phyloP scores from a whole-genome alignment of 1,140 invertebrate species.

The Hestina assimilis region DNA sequence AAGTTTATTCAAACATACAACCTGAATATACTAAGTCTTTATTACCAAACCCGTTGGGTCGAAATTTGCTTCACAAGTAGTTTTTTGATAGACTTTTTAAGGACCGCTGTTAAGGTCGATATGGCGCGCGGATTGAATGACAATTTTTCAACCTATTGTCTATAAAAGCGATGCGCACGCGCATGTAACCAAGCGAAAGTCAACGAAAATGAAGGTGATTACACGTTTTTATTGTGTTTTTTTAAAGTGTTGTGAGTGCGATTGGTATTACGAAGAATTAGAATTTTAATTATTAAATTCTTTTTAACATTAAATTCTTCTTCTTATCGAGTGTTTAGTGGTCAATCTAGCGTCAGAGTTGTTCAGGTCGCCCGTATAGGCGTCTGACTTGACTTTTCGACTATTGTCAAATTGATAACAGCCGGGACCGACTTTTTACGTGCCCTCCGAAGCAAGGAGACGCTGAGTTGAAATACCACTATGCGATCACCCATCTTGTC shows the following conservation, averaged over 20 bases:
- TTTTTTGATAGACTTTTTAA: conserved; percentile 12
- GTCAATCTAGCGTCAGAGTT: too few species aligned
- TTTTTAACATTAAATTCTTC: too few species aligned
- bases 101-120: conserved; percentile 47
- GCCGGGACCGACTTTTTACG: too few species aligned
- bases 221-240: conserved; percentile 53
- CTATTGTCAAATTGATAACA: too few species aligned
- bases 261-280: not conserved
- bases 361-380: too few species aligned
- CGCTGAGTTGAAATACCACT: too few species aligned
- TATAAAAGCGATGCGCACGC: conserved; percentile 58
- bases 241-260: conserved; percentile 4
- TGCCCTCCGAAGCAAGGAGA: too few species aligned
- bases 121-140: conserved; percentile 47
- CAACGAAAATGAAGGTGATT: conserved; percentile 72
- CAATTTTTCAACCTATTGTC: conserved; percentile 55
- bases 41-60: too few species aligned
- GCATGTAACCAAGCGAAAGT: conserved; percentile 51
- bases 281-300: too few species aligned
- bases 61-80: not conserved
- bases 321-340: too few species aligned
- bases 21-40: not conserved
- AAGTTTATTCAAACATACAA: not conserved
- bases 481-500: too few species aligned
- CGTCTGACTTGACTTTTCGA: too few species aligned